Evolutionary conservation across 2,888 invertebrate genomes (phyloP), one percentile per base, ranked within the genome.

Genomic region (Ormyrus nitidulus): DNA sequence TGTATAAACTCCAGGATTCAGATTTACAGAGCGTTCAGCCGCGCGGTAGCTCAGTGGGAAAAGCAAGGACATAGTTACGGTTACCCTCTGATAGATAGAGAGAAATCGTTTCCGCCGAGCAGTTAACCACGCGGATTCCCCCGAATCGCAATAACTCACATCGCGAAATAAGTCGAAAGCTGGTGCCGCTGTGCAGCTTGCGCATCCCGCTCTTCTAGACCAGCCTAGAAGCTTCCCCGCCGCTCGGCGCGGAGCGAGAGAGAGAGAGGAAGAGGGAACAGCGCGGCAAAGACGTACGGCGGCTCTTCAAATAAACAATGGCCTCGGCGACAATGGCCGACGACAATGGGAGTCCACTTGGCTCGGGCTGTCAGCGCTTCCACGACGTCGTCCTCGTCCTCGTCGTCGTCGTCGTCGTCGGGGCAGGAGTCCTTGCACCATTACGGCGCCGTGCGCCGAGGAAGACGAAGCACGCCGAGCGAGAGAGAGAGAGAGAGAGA

Each of bases 121-220:
- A 34, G 53, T 58, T 49, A 72, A 71, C 54, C 66, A 19, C 66
- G 48, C 49, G 49, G 44, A 58, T 58, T 3, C 3, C 44, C 13
- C 48, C 59, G 76, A 34, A 78, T 81, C 56, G 73, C 73, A 77
- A 70, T 80, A 80, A 80, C 58, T 80, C 74, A 80, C 66, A 58
- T 49, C 65, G 79, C 19, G 54, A 68, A 73, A 53, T 48, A 68
- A 56, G 46, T 10, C 48, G n/a, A 64, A 3, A 77, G 56, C 65
- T n/a, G 56, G 62, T 53, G 49, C 4, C 34, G 34, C 46, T 34
- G 51, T 34, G 51, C 49, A 34, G 34, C 51, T 66, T 13, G 34
- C 34, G 68, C 68, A 74, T 69, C 69, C 58, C 64, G 58, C 11
- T 65, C 71, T 65, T 54, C 11, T 13, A 44, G 69, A 13, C 0